A percentile compares a stretch with the other conserved stretches of the same genome.
Conservation (phyloP, 2,888 invertebrate species). For the Marasmarcha lunaedactyla region DNA sequence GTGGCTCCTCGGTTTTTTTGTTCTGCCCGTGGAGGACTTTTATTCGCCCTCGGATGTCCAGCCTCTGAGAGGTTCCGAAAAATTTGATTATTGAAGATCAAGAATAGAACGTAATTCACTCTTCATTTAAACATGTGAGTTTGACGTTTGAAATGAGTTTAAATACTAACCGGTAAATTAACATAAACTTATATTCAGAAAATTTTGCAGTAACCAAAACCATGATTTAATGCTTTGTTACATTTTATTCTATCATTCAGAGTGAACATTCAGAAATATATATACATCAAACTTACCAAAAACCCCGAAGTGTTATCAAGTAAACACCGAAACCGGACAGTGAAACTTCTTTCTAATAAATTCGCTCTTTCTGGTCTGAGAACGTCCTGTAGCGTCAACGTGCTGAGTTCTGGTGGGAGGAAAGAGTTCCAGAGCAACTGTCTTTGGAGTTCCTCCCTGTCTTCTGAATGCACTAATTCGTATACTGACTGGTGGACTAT, state of each 20-base stretch:
- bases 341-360: conserved; percentile 95
- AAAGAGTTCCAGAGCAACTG: conserved; percentile 96
- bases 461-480: conserved; percentile 98
- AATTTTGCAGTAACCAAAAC: no score
- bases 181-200: neutral
- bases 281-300: conserved; percentile 78
- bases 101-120: neutral
- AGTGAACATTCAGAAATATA: no score
- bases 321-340: conserved; percentile 98
- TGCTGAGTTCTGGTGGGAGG: conserved; percentile 82
- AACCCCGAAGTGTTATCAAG: conserved; percentile 99
- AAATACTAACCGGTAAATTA: neutral
- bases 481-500: conserved; percentile 99
- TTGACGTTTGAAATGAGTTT: neutral
- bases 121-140: neutral
- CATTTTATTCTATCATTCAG: no score
- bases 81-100: no score
- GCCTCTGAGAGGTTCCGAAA: conserved; percentile 79
- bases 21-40: conserved; percentile 97
- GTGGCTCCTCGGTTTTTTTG: conserved; percentile 93
- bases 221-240: no score
- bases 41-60: conserved; percentile 97
- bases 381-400: conserved; percentile 85
- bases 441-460: conserved; percentile 95
- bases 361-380: conserved; percentile 90